Base-by-base conservation (phyloP, 2,888 invertebrate species). In the Luffia ferchaultella region DNA sequence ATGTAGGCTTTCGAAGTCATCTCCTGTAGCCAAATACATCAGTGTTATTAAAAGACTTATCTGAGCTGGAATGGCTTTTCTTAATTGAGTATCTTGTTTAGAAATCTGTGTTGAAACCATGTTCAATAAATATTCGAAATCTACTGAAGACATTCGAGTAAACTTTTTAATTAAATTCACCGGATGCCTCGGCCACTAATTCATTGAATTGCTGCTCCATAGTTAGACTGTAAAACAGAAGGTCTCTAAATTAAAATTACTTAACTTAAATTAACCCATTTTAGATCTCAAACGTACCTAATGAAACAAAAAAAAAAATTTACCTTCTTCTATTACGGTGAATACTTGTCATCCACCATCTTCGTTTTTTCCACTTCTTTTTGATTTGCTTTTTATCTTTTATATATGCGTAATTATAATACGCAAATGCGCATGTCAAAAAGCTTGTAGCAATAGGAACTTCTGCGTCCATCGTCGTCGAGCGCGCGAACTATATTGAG, bases 161-260 rank as follows among this genome's bases (percentile, higher is more conserved):
- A 52, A 52, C 40, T 52, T 52, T 44, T 52, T 19, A n/a, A n/a
- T n/a, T 20, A 52, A 52, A 44, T 52, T 40, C n/a, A 3, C 20
- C 16, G 41, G 50, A 52, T 18, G 50, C 43, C 44, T 52, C 50
- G 18, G 43, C 44, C 16, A 50, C 45, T 44, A 52, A 48, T 47
- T 52, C 48, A 50, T 45, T 16, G 40, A 50, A 18, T 40, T 50
- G 45, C 15, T 50, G n/a, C 20, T 49, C 49, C 43, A 46, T 49
- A 30, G 50, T 50, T 49, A 43, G 5, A 16, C 50, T 50, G 50
- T 50, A 50, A 45, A 45, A 50, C 30, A 30, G 30, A 30, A 30
- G 12, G 30, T 30, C 5, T 7, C 30, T 30, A 30, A 30, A 30
- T 30, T 16, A 51, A 46, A 42, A 16, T 49, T 7, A 16, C 16